phyloP scores from a whole-genome alignment of 2,113 vertebrate species.

The Grantiella picta region DNA sequence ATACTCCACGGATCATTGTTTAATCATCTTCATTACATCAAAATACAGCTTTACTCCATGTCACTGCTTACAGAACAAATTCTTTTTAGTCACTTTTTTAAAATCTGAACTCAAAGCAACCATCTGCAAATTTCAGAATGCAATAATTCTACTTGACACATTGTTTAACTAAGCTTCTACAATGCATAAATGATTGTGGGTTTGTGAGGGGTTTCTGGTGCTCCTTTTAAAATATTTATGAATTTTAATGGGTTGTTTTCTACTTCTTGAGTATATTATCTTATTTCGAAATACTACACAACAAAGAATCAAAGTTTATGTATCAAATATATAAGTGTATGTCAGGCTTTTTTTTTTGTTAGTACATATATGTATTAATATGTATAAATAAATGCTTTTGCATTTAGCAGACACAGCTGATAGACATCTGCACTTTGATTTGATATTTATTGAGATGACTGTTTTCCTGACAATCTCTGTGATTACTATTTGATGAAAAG shows the following conservation, averaged over 20 bases:
- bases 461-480: neutral
- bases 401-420: neutral
- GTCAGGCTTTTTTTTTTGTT: neutral
- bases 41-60: neutral
- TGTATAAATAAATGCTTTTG: neutral
- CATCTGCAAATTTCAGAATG: neutral
- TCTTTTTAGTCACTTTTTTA: neutral
- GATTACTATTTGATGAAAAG: neutral
- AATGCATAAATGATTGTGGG: neutral
- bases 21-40: neutral
- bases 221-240: neutral
- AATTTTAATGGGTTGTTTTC: neutral
- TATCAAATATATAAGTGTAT: neutral
- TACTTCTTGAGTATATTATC: neutral
- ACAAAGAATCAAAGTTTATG: neutral
- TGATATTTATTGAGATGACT: neutral
- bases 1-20: neutral
- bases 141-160: neutral
- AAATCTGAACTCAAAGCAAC: neutral
- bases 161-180: neutral
- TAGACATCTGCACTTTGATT: neutral
- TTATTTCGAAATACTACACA: neutral
- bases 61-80: neutral
- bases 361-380: neutral
- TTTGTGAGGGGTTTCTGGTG: neutral